Percentiles rank a stretch among this genome's conserved stretches.
These are phyloP conservation scores for Pygoscelis adeliae DNA, from an alignment of 2,113 vertebrate species.

Conservation along the genomic window DNA sequence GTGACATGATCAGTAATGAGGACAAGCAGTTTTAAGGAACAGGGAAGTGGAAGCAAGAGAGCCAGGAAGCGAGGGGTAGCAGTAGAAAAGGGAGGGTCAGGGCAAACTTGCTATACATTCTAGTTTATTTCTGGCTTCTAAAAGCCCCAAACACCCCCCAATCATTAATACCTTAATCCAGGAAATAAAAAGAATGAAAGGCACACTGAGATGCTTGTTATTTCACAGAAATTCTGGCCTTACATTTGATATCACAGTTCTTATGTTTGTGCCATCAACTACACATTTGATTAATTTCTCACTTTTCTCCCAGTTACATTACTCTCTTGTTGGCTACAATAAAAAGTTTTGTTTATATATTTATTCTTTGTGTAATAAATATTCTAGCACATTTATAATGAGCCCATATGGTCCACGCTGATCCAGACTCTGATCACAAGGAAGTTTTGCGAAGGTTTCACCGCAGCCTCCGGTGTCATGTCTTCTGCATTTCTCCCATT, in stretches of 20 bases:
- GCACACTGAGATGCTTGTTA: not conserved
- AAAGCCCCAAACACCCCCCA: not conserved
- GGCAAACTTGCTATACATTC: not conserved
- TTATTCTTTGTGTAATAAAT: not conserved
- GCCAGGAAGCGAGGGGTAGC: not conserved
- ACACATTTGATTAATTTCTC: not conserved
- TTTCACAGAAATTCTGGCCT: not conserved
- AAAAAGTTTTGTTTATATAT: not conserved
- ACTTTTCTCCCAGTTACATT: not conserved
- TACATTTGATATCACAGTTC: not conserved
- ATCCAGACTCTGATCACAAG: not conserved
- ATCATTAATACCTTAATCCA: not conserved
- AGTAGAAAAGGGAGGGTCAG: not conserved
- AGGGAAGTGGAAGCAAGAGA: not conserved
- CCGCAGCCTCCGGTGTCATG: rapidly evolving
- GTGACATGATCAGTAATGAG: not conserved
- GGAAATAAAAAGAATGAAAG: not conserved
- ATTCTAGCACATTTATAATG: not conserved
- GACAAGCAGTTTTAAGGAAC: not conserved
- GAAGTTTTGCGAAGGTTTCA: not conserved
- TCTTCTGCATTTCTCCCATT: not conserved
- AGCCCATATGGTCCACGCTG: not conserved
- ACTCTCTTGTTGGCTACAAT: not conserved
- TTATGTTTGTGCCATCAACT: not conserved
- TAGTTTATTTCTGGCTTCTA: not conserved